Evolutionary conservation across 2,888 invertebrate species (phyloP).

Genomic region (Caenorhabditis imperialis): DNA sequence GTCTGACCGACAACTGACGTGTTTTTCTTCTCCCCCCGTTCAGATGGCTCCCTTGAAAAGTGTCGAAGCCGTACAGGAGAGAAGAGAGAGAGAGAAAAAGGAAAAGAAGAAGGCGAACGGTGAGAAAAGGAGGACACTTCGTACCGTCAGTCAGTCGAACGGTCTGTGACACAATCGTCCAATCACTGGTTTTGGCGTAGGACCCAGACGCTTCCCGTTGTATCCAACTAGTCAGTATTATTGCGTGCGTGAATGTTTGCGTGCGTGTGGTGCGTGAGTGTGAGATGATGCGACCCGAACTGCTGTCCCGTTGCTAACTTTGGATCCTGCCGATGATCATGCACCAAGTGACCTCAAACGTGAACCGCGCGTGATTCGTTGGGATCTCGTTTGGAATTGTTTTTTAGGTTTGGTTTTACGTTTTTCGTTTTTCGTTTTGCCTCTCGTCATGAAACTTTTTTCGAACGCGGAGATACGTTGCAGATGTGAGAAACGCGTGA

Average conservation of each 20-base stretch:
- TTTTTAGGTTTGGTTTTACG: too few relatives aligned
- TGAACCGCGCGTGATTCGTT: too few relatives aligned
- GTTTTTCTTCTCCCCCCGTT: constrained; percentile 13
- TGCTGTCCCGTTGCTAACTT: too few relatives aligned
- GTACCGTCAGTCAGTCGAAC: constrained; percentile 26
- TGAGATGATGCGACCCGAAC: constrained; percentile 48
- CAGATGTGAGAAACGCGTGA: constrained; percentile 1
- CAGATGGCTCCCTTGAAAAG: neutral
- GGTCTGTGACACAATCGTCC: constrained; percentile 21
- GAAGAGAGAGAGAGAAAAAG: constrained; percentile 8
- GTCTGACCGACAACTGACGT: constrained; percentile 45
- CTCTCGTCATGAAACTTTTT: too few relatives aligned
- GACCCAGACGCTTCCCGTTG: constrained; percentile 29
- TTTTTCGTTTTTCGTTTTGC: too few relatives aligned
- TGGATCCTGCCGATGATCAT: too few relatives aligned
- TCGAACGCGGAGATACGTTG: too few relatives aligned
- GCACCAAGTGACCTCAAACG: too few relatives aligned
- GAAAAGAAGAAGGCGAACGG: constrained; percentile 18
- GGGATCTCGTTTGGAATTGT: too few relatives aligned
- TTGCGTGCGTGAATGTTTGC: constrained; percentile 51
- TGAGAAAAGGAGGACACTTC: constrained; percentile 27
- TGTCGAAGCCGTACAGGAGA: constrained; percentile 2
- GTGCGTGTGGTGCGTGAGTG: constrained; percentile 50
- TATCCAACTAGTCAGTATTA: constrained; percentile 33
- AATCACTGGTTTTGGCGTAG: constrained; percentile 37